phyloP scores from a whole-genome alignment of 2,797 vertebrate species.

The Cyprinella venusta region DNA sequence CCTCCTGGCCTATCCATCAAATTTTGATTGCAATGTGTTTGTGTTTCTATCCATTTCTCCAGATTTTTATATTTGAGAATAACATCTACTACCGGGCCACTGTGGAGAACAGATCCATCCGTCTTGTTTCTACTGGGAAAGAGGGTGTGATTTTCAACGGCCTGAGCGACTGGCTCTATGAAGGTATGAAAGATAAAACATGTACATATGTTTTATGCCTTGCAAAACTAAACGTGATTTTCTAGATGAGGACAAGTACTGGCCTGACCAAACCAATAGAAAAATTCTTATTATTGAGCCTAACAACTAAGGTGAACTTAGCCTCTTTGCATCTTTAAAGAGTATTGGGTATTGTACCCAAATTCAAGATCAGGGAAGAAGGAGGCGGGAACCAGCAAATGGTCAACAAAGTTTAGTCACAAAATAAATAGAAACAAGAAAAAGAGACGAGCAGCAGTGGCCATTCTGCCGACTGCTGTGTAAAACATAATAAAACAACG shows the following conservation, averaged over 20 bases:
- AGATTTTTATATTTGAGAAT: slow-evolving; percentile 99
- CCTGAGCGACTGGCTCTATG: slow-evolving; percentile 96
- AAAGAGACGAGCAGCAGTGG: not conserved
- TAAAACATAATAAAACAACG: not conserved
- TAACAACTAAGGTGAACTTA: not conserved
- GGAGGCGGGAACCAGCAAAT: not conserved
- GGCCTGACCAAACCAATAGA: not conserved
- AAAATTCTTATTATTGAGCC: not conserved
- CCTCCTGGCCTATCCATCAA: slow-evolving; percentile 2
- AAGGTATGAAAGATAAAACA: slow-evolving; percentile 80
- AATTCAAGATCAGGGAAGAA: not conserved
- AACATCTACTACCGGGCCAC: slow-evolving; percentile 98
- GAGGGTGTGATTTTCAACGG: slow-evolving; percentile 96
- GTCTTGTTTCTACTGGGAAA: slow-evolving; percentile 94
- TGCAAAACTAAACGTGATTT: not conserved
- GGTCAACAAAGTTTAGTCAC: not conserved
- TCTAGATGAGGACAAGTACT: not conserved
- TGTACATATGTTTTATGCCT: not conserved
- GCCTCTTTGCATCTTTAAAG: not conserved
- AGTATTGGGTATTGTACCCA: not conserved
- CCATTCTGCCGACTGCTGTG: not conserved
- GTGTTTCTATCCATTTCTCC: slow-evolving; percentile 13
- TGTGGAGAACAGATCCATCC: slow-evolving; percentile 93
- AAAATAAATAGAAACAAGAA: not conserved
- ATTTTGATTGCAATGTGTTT: slow-evolving; percentile 22